Percentiles rank a stretch among this genome's conserved stretches.
phyloP scores from a whole-genome alignment of 2,888 invertebrate species.

The Mongoloraphidia duomilia region DNA sequence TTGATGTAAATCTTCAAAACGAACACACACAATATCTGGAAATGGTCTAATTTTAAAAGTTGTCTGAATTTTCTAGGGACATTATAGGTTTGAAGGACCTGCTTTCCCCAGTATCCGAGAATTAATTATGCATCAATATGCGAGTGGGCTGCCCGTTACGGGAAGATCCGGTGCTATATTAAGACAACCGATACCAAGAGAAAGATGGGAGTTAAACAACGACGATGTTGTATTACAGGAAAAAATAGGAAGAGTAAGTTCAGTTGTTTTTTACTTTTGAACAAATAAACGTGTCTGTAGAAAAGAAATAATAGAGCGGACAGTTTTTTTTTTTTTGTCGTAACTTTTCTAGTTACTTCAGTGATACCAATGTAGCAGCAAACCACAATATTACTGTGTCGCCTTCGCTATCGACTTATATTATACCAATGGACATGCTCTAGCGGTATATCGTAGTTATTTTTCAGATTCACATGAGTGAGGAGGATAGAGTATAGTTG shows the following conservation, averaged over 20 bases:
- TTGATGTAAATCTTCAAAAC: neutral
- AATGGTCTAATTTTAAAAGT: neutral
- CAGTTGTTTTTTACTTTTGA: neutral
- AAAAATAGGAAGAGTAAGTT: slow-evolving; percentile 81
- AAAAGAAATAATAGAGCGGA: too few species aligned
- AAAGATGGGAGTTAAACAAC: slow-evolving; percentile 92
- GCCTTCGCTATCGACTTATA: too few species aligned
- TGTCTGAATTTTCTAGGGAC: slow-evolving; percentile 44
- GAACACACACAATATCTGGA: too few species aligned
- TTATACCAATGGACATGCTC: too few species aligned
- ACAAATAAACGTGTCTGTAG: too few species aligned
- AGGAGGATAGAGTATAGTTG: too few species aligned
- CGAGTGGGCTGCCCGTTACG: slow-evolving; percentile 77
- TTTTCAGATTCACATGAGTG: too few species aligned
- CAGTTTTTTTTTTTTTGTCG: too few species aligned
- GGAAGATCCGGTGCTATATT: slow-evolving; percentile 84
- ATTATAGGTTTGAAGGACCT: slow-evolving; percentile 87
- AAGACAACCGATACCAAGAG: slow-evolving; percentile 69
- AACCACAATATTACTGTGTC: too few species aligned
- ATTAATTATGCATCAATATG: slow-evolving; percentile 76
- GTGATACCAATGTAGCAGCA: too few species aligned
- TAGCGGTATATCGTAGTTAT: too few species aligned
- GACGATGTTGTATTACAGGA: slow-evolving; percentile 83
- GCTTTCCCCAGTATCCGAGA: slow-evolving; percentile 87
- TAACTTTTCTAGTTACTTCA: too few species aligned